These are phyloP conservation scores for Artibeus jamaicensis DNA, from an alignment of 2,797 vertebrate genomes.

Conservation along the genomic window DNA sequence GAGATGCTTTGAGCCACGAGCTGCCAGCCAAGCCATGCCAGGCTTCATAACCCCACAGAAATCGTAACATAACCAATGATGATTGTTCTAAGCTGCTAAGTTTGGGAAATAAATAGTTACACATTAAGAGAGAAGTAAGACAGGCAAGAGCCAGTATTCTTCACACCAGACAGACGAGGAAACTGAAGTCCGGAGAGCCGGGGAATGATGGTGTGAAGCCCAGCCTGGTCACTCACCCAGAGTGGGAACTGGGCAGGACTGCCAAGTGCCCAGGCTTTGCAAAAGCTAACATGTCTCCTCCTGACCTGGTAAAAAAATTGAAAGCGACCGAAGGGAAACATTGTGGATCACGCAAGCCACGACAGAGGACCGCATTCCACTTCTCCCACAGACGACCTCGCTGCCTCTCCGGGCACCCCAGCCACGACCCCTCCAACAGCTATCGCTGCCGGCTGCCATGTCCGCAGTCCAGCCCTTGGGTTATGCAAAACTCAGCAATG, in stretches of 20 bases:
- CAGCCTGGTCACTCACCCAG: background rate
- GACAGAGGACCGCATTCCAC: background rate
- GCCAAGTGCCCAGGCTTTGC: background rate
- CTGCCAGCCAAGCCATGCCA: background rate
- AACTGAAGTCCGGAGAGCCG: background rate
- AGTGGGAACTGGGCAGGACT: background rate
- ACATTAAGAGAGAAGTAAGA: background rate
- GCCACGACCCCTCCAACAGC: background rate
- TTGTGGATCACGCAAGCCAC: background rate
- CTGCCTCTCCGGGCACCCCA: background rate
- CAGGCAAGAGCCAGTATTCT: background rate
- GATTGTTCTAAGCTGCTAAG: background rate
- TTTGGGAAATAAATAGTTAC: background rate
- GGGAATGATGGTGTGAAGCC: background rate
- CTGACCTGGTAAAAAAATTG: background rate
- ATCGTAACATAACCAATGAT: background rate
- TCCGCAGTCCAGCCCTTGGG: background rate
- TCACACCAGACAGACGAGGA: background rate
- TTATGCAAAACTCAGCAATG: background rate
- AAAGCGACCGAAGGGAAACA: background rate
- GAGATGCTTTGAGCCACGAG: background rate
- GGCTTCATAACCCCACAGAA: background rate
- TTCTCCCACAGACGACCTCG: background rate
- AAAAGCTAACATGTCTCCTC: background rate
- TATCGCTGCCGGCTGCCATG: background rate